These are phyloP conservation scores for Neofelis nebulosa DNA, from an alignment of 2,113 vertebrate species.

Conservation along the genomic window DNA sequence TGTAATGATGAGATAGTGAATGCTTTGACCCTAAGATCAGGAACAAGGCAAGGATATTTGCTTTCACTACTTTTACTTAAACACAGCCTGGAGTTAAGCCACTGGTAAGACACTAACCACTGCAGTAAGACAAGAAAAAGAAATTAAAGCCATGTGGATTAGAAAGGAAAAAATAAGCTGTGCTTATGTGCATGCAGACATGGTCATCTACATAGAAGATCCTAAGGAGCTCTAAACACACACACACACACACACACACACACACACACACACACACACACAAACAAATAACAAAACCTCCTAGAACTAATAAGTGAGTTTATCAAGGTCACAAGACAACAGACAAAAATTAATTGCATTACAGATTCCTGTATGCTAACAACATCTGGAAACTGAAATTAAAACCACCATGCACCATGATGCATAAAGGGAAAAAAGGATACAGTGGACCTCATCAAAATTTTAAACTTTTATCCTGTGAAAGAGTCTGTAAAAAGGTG, in stretches of 20 bases:
- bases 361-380: neutral
- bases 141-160: neutral
- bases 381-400: neutral
- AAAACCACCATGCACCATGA: neutral
- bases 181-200: neutral
- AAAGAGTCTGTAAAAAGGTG: neutral
- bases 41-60: neutral
- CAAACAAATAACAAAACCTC: neutral
- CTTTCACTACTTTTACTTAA: neutral
- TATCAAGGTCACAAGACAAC: neutral
- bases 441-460: neutral
- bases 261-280: neutral
- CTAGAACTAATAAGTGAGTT: neutral
- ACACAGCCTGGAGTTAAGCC: neutral
- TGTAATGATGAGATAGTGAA: neutral
- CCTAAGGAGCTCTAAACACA: neutral
- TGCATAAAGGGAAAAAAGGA: neutral
- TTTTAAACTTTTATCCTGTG: neutral
- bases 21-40: accelerated
- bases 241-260: neutral
- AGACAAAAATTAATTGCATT: neutral
- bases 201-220: neutral
- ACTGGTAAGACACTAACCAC: neutral
- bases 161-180: neutral
- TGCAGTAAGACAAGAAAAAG: neutral